Evolutionary conservation across 1,140 invertebrate species (phyloP).

Genomic region (Stegodyphus dumicola): DNA sequence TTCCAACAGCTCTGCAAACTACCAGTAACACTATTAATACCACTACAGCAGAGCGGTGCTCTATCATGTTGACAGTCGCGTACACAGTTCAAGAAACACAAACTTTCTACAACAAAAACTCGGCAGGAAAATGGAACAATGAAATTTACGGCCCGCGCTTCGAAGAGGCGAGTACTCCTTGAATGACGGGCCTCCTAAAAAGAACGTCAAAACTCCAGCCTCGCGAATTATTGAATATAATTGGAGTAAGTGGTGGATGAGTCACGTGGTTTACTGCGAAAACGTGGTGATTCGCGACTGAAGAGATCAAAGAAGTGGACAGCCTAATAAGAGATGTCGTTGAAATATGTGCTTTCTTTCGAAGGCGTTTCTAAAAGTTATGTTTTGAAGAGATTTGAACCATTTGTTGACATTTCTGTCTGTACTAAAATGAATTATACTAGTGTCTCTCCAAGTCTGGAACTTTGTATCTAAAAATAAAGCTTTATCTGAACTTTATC

Average conservation of each 20-base stretch:
- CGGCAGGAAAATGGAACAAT: slow-evolving; percentile 17
- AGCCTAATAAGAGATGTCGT: no score
- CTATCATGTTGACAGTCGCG: slow-evolving; percentile 47
- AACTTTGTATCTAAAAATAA: no score
- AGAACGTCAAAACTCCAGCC: slow-evolving; percentile 25
- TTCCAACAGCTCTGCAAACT: no score
- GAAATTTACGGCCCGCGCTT: slow-evolving; percentile 19
- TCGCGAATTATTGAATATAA: slow-evolving; percentile 52
- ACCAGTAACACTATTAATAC: no score
- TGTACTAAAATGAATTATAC: no score
- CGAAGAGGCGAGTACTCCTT: background rate
- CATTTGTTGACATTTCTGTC: no score
- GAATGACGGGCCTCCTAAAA: slow-evolving; percentile 5
- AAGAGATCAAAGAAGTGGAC: no score
- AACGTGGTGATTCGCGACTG: slow-evolving; percentile 7
- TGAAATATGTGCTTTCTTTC: no score
- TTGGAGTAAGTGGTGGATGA: slow-evolving; percentile 56
- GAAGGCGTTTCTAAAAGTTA: no score
- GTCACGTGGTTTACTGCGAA: slow-evolving; percentile 50
- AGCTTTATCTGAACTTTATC: no score
- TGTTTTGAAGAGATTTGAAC: no score
- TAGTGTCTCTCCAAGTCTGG: no score
- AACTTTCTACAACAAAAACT: slow-evolving; percentile 1
- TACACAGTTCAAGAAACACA: slow-evolving; percentile 6
- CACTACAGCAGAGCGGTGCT: slow-evolving; percentile 1